A percentile compares a stretch with the other conserved stretches of the same genome.
Conservation (phyloP, 2,888 invertebrate genomes). For the Mythimna vitellina region DNA sequence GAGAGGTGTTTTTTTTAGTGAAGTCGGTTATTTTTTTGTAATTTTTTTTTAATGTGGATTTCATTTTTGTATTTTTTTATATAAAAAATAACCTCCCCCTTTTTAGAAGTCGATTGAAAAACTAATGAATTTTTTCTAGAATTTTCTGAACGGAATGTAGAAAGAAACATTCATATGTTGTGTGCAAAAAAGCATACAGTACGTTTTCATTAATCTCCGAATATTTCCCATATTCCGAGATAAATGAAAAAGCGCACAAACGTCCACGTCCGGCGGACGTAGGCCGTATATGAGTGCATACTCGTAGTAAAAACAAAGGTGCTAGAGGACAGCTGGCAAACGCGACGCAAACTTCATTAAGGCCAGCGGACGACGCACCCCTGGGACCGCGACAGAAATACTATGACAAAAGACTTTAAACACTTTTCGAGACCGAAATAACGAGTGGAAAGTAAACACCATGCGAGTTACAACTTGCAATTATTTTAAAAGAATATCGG, state of each 20-base stretch:
- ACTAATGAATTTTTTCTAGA: background rate
- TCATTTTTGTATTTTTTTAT: too few species aligned
- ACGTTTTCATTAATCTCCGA: too few species aligned
- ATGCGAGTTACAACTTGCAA: background rate
- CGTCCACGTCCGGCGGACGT: background rate
- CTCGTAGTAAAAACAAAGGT: slow-evolving; percentile 48
- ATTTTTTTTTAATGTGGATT: too few species aligned
- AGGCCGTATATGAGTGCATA: slow-evolving; percentile 11
- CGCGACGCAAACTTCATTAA: slow-evolving; percentile 64
- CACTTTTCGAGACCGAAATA: background rate
- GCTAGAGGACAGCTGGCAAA: slow-evolving; percentile 59
- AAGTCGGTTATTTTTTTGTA: too few species aligned
- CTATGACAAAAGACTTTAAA: slow-evolving; percentile 3
- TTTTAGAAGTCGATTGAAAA: too few species aligned
- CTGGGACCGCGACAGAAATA: background rate
- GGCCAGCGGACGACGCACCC: slow-evolving; percentile 15
- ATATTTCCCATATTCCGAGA: too few species aligned
- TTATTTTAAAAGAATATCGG: slow-evolving; percentile 7
- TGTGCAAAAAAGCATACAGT: slow-evolving; percentile 7
- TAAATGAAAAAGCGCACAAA: slow-evolving; percentile 25
- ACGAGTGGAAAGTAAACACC: background rate
- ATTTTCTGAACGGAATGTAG: background rate
- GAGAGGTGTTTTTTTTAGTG: too few species aligned
- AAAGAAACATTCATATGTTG: background rate
- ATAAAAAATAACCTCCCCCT: too few species aligned